Evolutionary conservation across 2,888 invertebrate species (phyloP), one percentile per base, ranked within the genome.

Genomic region (Heliothis peltigera): DNA sequence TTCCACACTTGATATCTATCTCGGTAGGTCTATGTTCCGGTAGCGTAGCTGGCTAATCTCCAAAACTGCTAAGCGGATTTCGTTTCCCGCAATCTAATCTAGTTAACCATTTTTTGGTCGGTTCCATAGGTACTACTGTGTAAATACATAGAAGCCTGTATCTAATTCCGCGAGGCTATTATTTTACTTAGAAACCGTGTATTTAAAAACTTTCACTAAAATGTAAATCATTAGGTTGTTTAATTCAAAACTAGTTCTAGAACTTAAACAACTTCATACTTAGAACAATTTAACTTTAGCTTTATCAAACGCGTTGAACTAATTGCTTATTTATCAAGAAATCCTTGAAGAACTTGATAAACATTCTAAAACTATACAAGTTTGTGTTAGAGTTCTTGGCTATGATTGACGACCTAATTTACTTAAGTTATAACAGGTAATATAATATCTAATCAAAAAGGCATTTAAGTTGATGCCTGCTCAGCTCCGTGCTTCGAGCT

Each of bases 1-100:
- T 21, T 65, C 28, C 43, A 28, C 43, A 54, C n/a, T n/a, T n/a
- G n/a, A 65, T 72, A 17, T 54, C 43, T n/a, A 49, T 25, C 10
- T 39, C 15, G 15, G 1, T n/a, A 39, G 32, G 12, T 32, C 4
- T 48, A 17, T 43, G 67, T 51, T 73, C 67, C 44, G 73, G 66
- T 68, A 15, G 66, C 21, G 18, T 32, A 44, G 66, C 51, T 74
- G 74, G 59, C 68, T 69, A 74, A 69, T 74, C 69, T 74, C 69
- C 74, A 67, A 73, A 73, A 53, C 69, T 67, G 39, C 52, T 73
- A 47, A 62, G 25, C 17, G 74, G 68, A 67, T 67, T 69, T 17
- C 18, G 66, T 66, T 32, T 54, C 51, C 73, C 59, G 48, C 52
- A 52, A 68, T 74, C 68, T 69, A 74, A 69, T 73, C 74, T 67